phyloP scores from a whole-genome alignment of 2,888 invertebrate genomes.

The Lochmaea crataegi region DNA sequence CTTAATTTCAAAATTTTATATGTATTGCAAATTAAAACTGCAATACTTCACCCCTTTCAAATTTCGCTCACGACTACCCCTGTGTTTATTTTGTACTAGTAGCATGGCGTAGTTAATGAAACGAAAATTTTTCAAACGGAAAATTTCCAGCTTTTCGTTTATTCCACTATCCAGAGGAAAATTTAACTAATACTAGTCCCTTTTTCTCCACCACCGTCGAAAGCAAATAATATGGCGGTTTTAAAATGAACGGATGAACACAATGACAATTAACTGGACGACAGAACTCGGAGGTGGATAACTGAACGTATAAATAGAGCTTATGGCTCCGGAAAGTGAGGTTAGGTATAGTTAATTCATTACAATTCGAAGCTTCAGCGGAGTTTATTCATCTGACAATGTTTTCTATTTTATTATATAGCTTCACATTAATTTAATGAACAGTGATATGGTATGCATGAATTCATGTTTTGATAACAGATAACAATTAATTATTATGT shows the following conservation, averaged over 20 bases:
- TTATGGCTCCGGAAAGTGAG: conserved; percentile 17
- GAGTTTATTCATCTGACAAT: neutral
- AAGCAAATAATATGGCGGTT: conserved; percentile 17
- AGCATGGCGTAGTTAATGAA: conserved; percentile 13
- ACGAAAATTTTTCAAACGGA: conserved; percentile 11
- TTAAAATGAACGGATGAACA: conserved; percentile 11
- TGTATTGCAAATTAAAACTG: too few relatives aligned
- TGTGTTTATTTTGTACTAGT: neutral
- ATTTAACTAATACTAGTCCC: conserved; percentile 10
- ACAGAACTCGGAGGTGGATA: conserved; percentile 16
- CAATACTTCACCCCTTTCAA: neutral
- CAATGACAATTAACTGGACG: conserved; percentile 19
- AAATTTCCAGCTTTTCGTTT: conserved; percentile 11
- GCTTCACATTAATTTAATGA: too few relatives aligned
- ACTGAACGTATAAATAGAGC: conserved; percentile 14
- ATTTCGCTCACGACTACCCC: neutral
- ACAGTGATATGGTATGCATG: too few relatives aligned
- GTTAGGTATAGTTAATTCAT: conserved; percentile 14
- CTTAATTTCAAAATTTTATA: too few relatives aligned
- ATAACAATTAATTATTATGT: too few relatives aligned
- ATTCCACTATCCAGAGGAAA: conserved; percentile 14
- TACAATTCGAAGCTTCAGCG: neutral
- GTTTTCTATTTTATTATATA: neutral
- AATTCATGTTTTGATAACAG: too few relatives aligned
- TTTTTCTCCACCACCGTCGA: conserved; percentile 8